Base-by-base conservation (phyloP, 2,797 vertebrate genomes). In the Austrolebias charrua region DNA sequence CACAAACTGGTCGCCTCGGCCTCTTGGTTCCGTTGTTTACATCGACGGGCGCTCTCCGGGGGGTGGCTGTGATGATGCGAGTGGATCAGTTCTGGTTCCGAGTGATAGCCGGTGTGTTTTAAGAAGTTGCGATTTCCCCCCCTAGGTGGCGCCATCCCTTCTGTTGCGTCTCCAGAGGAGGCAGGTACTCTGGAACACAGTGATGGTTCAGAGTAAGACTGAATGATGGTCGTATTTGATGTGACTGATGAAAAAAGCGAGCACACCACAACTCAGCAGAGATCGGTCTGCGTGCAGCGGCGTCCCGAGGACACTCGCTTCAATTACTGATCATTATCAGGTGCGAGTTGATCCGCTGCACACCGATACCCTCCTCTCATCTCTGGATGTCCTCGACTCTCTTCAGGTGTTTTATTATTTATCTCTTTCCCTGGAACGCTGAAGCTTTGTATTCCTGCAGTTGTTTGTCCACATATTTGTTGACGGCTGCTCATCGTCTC, bases 91-190 rank as follows among this genome's bases (percentile, higher is more conserved):
- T 86, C 73, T 80, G 83, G 75, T 78, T 88, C n/a, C 52, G 10
- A 75, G 76, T 73, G 78, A 69, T 55, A 73, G 66, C 51, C 50
- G 14, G 53, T 14, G 57, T 38, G 5, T 62, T 86, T 86, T 93
- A 93, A 72, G 93, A 92, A n/a, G 93, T 94, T 55, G 88, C 91
- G 6, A 94, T 94, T 77, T 93, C 92, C 0, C 91, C 92, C 82
- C 92, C 94, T 91, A 98, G 93, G 93, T 96, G 92, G 92, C 93
- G 43, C 93, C 94, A 81, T 92, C 94, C 91, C 92, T 95, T 92
- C 94, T 95, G 92, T 91, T 95, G 85, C 15, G 82, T 90, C 92
- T 92, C 88, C 90, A 94, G 90, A 85, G 93, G 93, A 86, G 95
- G 91, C 90, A 96, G 92, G 92, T 92, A 90, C 89, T 98, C 96